Evolutionary conservation across 1,140 invertebrate genomes (phyloP).

Genomic region (Drosophila ogumai): DNA sequence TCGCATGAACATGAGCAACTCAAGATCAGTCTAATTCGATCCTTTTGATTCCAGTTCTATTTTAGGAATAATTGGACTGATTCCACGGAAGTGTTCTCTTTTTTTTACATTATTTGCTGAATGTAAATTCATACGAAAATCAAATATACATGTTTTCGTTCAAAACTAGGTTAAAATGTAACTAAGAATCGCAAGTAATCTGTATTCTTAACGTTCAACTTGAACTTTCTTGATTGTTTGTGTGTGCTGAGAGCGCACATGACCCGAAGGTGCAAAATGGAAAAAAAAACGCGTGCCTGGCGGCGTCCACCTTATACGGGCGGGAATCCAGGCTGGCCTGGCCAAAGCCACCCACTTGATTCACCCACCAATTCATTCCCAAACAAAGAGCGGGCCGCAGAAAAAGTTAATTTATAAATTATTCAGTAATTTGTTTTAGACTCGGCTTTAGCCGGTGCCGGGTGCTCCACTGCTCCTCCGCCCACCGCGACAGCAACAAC

Average conservation of each 20-base stretch:
- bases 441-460: slow-evolving; percentile 60
- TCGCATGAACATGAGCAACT: no score
- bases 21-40: no score
- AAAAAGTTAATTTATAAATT: slow-evolving; percentile 83
- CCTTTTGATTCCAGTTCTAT: no score
- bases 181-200: background rate
- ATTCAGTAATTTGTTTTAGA: slow-evolving; percentile 82
- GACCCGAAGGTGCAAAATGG: slow-evolving; percentile 48
- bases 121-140: no score
- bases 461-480: background rate
- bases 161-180: background rate
- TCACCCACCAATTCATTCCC: slow-evolving; percentile 44
- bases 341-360: slow-evolving; percentile 10
- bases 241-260: slow-evolving; percentile 34
- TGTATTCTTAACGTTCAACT: slow-evolving; percentile 2
- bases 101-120: no score
- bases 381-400: slow-evolving; percentile 60
- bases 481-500: slow-evolving; percentile 29
- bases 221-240: slow-evolving; percentile 17
- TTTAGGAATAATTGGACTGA: no score
- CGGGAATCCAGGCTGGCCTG: background rate
- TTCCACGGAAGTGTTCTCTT: no score
- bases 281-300: slow-evolving; percentile 46
- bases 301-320: slow-evolving; percentile 10
- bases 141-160: no score